Evolutionary conservation across 2,113 vertebrate species (phyloP), one percentile per base, ranked within the genome.

Genomic region (Nestor notabilis): DNA sequence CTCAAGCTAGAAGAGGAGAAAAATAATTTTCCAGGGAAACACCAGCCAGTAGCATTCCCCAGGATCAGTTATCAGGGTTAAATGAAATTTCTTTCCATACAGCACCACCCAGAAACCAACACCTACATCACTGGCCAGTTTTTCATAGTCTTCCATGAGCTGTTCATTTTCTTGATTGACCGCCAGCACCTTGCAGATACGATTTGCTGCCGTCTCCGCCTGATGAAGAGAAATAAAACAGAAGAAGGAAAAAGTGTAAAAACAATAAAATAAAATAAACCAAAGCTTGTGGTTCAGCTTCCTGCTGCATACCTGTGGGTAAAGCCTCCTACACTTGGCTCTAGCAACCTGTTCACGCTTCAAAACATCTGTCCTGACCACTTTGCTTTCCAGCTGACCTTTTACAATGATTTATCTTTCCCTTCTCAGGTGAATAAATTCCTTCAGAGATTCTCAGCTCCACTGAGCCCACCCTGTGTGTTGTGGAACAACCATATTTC

Each of bases 131-230:
- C 99, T 99, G 98, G 99, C 99, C 98, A 99, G 98, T 98, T 99
- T 99, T 98, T 99, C 99, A 10, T 99, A 99, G 98, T 99, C 99
- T 97, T 99, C 99, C 99, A 99, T 99, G 93, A 99, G 99, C 98
- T 99, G 99, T 89, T 99, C 99, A 1, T 99, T 99, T 98, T 99
- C 99, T 96, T 99, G 99, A 98, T 99, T 99, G 92, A 99, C 99
- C 19, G 99, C 99, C 98, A 99, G 98, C 93, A 99, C 99, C 97
- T 99, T 99, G 98, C 99, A 99, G 98, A 99, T 99, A 90, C 99
- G 99, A 98, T 99, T 99, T 97, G 99, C 99, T 92, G 99, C 99
- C 31, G 99, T 99, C 98, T 99, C 99, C 46, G 99, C 99, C 99
- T 99, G 97, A 87, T 5, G 70, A 97, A 74, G 84, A 96, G 70